Conservation (phyloP, 2,888 invertebrate genomes). For the Liopterus haemorrhoidalis region DNA sequence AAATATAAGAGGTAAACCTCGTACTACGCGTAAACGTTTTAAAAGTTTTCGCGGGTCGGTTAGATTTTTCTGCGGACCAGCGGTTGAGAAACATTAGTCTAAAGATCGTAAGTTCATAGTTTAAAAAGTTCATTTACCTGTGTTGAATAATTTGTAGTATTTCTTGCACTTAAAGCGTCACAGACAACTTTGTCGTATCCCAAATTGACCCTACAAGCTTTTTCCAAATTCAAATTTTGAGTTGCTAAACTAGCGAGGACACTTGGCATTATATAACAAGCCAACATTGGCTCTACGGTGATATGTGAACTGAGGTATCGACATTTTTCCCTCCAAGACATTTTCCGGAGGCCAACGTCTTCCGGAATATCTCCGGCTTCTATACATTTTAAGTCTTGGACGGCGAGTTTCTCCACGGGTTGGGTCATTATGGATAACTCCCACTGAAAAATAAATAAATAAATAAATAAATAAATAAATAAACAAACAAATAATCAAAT, state of each 20-base stretch:
- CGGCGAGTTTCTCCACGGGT: slow-evolving; percentile 15
- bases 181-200: slow-evolving; percentile 66
- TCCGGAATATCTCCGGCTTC: slow-evolving; percentile 27
- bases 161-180: slow-evolving; percentile 66
- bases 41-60: too few species aligned
- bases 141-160: slow-evolving; percentile 59
- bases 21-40: too few species aligned
- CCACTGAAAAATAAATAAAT: slow-evolving; percentile 14
- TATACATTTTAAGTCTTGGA: slow-evolving; percentile 14
- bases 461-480: too few species aligned
- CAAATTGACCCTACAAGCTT: slow-evolving; percentile 79
- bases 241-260: slow-evolving; percentile 68
- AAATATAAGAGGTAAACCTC: too few species aligned
- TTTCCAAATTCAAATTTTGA: slow-evolving; percentile 79
- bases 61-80: too few species aligned
- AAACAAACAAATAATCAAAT: too few species aligned
- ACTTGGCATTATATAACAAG: slow-evolving; percentile 63
- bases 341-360: slow-evolving; percentile 44
- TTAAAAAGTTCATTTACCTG: slow-evolving; percentile 58
- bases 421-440: slow-evolving; percentile 17
- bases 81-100: too few species aligned
- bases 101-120: too few species aligned
- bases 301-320: slow-evolving; percentile 57
- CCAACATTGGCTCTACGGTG: slow-evolving; percentile 70
- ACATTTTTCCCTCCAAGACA: slow-evolving; percentile 53